Percentiles rank a stretch among this genome's conserved stretches.
Conservation (phyloP, 2,888 invertebrate genomes). For the Troilus luridus region DNA sequence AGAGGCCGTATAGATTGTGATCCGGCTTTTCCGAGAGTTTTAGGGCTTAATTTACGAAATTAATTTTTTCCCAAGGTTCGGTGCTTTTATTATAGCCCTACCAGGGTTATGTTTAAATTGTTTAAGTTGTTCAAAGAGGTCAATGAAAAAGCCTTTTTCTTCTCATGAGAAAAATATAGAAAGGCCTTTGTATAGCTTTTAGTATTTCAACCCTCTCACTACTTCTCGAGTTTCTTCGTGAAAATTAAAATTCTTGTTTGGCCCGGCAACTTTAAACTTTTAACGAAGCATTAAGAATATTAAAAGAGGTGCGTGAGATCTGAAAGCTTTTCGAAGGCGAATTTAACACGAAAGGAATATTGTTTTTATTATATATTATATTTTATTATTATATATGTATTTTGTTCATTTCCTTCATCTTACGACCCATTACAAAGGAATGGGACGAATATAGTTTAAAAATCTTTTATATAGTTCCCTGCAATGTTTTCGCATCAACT, state of each 20-base stretch:
- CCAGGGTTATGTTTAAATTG: neutral
- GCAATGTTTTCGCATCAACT: too few species aligned
- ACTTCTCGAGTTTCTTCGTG: neutral
- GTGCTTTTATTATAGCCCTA: neutral
- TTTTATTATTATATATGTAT: too few species aligned
- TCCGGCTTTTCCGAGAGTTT: neutral
- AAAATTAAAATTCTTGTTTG: slow-evolving; percentile 8
- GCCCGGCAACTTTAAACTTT: neutral
- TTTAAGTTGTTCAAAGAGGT: slow-evolving; percentile 1
- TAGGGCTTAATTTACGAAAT: neutral
- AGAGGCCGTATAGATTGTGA: neutral
- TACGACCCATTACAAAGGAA: too few species aligned
- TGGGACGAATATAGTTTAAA: too few species aligned
- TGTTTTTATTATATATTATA: too few species aligned
- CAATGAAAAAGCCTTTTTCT: neutral
- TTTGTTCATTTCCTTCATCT: neutral
- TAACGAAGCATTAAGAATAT: neutral
- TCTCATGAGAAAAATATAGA: neutral
- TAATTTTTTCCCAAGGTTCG: neutral
- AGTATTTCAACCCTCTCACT: neutral
- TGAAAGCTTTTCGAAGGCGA: neutral
- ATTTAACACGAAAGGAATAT: neutral
- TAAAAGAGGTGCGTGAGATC: neutral
- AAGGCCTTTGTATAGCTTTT: neutral
- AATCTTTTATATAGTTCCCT: too few species aligned